Evolutionary conservation across 2,113 vertebrate species (phyloP), one percentile per base, ranked within the genome.

Genomic region (Pomatostomus ruficeps): DNA sequence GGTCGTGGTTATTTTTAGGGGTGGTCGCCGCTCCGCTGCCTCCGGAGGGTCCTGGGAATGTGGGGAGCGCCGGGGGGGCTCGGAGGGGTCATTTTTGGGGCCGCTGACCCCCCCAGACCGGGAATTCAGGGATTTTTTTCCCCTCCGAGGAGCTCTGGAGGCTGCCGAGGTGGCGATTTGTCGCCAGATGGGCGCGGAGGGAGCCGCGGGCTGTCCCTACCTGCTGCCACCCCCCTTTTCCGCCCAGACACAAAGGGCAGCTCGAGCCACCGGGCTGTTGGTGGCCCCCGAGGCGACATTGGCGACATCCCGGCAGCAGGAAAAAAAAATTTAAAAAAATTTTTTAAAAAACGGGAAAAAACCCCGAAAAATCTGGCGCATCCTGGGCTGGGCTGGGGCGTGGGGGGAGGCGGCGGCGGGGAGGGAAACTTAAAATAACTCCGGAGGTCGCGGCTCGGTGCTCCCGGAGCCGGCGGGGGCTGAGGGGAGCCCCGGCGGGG

Each of bases 371-470:
- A 88, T 57, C 16, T 79, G 82, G 63, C 3, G 18, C 83, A 93
- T 76, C 85, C 54, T 33, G 9, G 54, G 63, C 55, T 74, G 90
- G 48, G 61, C 23, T 78, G 5, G 42, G 85, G 76, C 36, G 57
- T 63, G 80, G 55, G 55, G 70, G 48, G 43, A 57, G 73, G 87
- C 1, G 25, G 10, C 4, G 31, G 46, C 43, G 40, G 40, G 40
- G 43, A 76, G 54, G 59, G 45, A 86, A 88, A 91, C 82, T 78
- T 70, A 95, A 91, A 91, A 93, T 85, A 92, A 82, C 88, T 92
- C 72, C 46, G 13, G 49, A 76, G 62, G 36, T 38, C 48, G 55
- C 73, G 26, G 74, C n/a, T 36, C 42, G 14, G 33, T 1, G 20
- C 79, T 58, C 28, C 61, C 72, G 3, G 18, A 2, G 1, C 8